These are phyloP conservation scores for Drosophila birchii DNA, from an alignment of 2,888 invertebrate species.

Conservation along the genomic window DNA sequence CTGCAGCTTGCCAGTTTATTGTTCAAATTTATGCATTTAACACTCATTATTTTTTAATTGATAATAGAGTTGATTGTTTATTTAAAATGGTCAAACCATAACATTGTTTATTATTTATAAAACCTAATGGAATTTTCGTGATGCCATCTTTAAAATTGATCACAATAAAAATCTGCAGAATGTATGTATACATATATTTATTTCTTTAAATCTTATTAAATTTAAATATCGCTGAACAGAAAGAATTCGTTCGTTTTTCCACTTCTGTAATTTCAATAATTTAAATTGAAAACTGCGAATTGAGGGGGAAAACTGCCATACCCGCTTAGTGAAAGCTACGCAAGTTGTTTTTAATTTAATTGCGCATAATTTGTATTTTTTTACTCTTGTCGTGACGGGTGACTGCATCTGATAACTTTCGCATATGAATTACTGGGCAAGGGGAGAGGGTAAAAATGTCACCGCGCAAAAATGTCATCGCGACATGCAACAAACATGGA, in stretches of 20 bases:
- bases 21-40: neutral
- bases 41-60: conserved; percentile 1
- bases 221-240: conserved; percentile 8
- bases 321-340: conserved; percentile 15
- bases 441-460: conserved; percentile 57
- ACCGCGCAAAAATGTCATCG: conserved; percentile 63
- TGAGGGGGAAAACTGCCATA: neutral
- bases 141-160: neutral
- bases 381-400: conserved; percentile 29
- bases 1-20: neutral
- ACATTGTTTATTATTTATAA: neutral
- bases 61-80: neutral
- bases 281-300: conserved; percentile 13
- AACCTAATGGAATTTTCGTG: neutral
- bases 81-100: neutral
- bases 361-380: conserved; percentile 54
- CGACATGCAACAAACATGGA: conserved; percentile 71
- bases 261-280: conserved; percentile 22
- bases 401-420: conserved; percentile 33
- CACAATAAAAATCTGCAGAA: too few species aligned
- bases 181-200: too few species aligned
- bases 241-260: conserved; percentile 20
- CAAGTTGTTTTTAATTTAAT: conserved; percentile 70
- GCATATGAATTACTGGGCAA: conserved; percentile 48
- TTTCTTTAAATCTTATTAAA: conserved; percentile 1